phyloP scores from a whole-genome alignment of 2,797 vertebrate species.

The Argyrosomus regius region DNA sequence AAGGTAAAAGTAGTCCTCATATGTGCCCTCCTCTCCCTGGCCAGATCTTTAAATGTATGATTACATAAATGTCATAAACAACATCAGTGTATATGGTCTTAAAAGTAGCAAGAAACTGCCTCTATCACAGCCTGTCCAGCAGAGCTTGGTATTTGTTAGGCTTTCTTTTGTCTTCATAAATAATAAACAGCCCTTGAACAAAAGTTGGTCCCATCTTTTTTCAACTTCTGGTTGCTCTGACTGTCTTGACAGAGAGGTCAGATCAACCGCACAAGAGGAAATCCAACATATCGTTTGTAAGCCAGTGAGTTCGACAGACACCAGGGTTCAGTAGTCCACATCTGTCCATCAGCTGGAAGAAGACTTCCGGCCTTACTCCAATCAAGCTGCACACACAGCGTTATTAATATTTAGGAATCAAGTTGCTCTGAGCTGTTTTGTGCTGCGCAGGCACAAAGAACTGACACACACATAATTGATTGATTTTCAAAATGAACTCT shows the following conservation, averaged over 20 bases:
- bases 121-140: not conserved
- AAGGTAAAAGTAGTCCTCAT: not conserved
- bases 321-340: not conserved
- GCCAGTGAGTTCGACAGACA: not conserved
- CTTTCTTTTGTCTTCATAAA: not conserved
- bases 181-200: not conserved
- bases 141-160: too few relatives aligned
- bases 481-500: not conserved
- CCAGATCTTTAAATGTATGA: too few relatives aligned
- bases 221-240: not conserved
- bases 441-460: conserved; percentile 16
- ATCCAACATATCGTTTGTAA: not conserved
- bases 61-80: too few relatives aligned
- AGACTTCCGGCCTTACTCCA: not conserved
- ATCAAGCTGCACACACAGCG: conserved; percentile 1
- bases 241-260: not conserved
- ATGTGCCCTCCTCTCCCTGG: not conserved
- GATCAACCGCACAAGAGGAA: not conserved
- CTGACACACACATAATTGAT: not conserved
- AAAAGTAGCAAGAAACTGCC: not conserved
- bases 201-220: not conserved
- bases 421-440: conserved; percentile 4
- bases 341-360: conserved; percentile 2
- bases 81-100: not conserved
- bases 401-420: conserved; percentile 25